Conservation (phyloP, 2,113 vertebrate genomes). For the Acanthisitta chloris region DNA sequence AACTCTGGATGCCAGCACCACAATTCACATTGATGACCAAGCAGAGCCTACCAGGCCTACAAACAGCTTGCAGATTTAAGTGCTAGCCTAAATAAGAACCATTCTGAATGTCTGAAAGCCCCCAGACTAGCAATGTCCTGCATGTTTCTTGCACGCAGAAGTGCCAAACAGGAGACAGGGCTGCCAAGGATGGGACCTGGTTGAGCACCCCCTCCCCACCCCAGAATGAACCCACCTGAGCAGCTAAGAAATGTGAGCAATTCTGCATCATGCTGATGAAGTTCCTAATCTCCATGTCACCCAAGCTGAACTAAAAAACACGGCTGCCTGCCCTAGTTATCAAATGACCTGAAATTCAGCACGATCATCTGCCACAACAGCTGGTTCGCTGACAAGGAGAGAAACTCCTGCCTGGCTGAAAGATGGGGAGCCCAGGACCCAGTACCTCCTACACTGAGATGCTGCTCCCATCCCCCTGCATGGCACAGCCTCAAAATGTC, state of each 20-base stretch:
- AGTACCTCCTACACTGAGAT: not conserved
- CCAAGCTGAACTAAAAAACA: slow-evolving; percentile 24
- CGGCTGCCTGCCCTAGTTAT: slow-evolving; percentile 48
- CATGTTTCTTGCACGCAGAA: not conserved
- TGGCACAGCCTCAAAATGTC: not conserved
- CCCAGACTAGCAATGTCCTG: not conserved
- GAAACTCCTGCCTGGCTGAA: not conserved
- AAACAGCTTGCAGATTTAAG: not conserved
- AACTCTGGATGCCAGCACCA: not conserved
- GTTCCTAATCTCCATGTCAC: not conserved
- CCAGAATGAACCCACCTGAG: not conserved
- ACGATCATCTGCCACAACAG: slow-evolving; percentile 32
- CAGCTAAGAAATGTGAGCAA: not conserved
- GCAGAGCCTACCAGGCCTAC: not conserved
- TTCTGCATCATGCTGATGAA: not conserved
- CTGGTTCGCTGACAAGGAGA: not conserved
- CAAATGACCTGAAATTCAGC: slow-evolving; percentile 65
- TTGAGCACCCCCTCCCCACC: not conserved
- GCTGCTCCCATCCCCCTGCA: not conserved
- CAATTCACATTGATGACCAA: not conserved
- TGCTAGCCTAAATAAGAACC: not conserved
- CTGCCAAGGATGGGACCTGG: not conserved
- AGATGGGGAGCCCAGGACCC: not conserved
- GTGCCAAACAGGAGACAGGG: not conserved
- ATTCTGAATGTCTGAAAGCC: not conserved